A percentile compares a stretch with the other conserved stretches of the same genome.
Evolutionary conservation across 2,113 vertebrate species (phyloP).

Genomic region (Alligator mississippiensis): DNA sequence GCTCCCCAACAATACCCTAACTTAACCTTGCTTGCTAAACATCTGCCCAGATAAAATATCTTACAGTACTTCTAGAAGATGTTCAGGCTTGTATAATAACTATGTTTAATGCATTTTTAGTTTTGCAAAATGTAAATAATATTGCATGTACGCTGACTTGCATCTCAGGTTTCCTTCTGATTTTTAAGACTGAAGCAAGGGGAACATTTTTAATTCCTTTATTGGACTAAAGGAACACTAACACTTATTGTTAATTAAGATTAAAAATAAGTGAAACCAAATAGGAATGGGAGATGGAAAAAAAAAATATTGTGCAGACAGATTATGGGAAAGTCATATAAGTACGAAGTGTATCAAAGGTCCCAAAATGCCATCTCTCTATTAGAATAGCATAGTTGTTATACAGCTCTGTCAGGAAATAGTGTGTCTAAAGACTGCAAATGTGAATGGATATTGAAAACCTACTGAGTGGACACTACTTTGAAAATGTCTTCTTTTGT

Average conservation of each 20-base stretch:
- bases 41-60: too few relatives aligned
- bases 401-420: not conserved
- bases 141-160: slow-evolving; percentile 24
- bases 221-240: not conserved
- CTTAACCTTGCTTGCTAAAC: too few relatives aligned
- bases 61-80: too few relatives aligned
- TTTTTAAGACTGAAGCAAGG: slow-evolving; percentile 15
- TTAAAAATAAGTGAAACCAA: slow-evolving; percentile 23
- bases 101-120: slow-evolving; percentile 8
- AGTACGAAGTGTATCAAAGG: not conserved
- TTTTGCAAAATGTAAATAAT: slow-evolving; percentile 32
- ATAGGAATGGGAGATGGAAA: not conserved
- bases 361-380: not conserved
- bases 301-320: not conserved
- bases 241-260: not conserved
- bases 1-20: too few relatives aligned
- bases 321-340: not conserved
- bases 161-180: slow-evolving; percentile 14
- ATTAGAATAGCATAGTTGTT: not conserved
- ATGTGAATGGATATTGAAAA: not conserved
- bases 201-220: slow-evolving; percentile 7
- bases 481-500: not conserved
- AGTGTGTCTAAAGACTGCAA: not conserved
- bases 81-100: not conserved
- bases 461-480: not conserved